phyloP scores from a whole-genome alignment of 2,113 vertebrate genomes.

The Cynocephalus volans region DNA sequence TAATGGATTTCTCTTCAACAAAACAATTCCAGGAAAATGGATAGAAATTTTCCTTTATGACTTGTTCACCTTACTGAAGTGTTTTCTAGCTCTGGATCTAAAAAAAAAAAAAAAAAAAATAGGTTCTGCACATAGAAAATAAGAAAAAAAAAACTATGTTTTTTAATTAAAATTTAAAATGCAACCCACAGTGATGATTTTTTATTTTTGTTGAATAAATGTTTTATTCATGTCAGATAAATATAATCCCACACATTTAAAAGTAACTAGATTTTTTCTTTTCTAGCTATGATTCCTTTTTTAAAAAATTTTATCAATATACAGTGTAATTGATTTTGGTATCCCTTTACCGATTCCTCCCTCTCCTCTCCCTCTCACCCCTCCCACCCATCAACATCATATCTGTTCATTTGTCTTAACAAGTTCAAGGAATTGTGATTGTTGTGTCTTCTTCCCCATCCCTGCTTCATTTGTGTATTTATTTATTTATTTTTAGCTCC shows the following conservation, averaged over 20 bases:
- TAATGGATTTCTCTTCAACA: constrained; percentile 34
- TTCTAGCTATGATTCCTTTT: background rate
- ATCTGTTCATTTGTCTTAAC: too few relatives aligned
- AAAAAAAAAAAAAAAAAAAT: background rate
- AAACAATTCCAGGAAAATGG: background rate
- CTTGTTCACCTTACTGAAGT: background rate
- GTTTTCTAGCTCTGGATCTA: background rate
- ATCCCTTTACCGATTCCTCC: too few relatives aligned
- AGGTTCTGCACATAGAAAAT: background rate
- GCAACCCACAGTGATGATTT: background rate
- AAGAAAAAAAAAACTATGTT: background rate
- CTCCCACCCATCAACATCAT: too few relatives aligned
- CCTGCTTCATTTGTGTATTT: too few relatives aligned
- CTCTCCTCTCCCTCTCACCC: too few relatives aligned
- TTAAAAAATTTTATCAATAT: too few relatives aligned
- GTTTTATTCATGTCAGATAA: background rate
- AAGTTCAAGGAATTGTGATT: too few relatives aligned
- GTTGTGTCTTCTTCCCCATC: too few relatives aligned
- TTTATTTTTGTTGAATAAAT: background rate
- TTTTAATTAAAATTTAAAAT: constrained; percentile 55
- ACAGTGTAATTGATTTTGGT: too few relatives aligned
- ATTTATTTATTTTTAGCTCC: too few relatives aligned
- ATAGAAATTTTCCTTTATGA: background rate
- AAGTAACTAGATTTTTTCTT: background rate
- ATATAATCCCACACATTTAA: background rate